A percentile compares a stretch with the other conserved stretches of the same genome.
Evolutionary conservation across 2,888 invertebrate species (phyloP).

Genomic region (Aphidoletes aphidimyza): DNA sequence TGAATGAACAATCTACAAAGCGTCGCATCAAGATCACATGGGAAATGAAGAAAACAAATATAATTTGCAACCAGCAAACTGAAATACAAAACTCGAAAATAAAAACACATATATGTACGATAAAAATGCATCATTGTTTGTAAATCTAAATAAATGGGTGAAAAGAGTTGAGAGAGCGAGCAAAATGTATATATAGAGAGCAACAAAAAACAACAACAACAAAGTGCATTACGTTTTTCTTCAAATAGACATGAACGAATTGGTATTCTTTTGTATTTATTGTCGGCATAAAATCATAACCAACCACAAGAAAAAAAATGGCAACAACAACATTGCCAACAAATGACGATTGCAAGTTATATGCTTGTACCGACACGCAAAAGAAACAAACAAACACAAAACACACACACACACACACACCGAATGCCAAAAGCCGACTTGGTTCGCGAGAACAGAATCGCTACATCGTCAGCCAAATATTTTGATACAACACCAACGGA

Average conservation of each 20-base stretch:
- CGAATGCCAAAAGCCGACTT: too few species aligned
- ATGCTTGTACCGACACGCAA: too few species aligned
- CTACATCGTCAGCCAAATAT: too few species aligned
- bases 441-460: too few species aligned
- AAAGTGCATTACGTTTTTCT: background rate
- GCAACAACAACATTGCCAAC: background rate
- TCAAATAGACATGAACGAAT: slow-evolving; percentile 1
- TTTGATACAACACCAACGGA: too few species aligned
- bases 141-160: background rate
- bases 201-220: too few species aligned
- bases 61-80: background rate
- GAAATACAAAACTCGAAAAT: background rate
- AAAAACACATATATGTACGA: background rate
- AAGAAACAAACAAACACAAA: too few species aligned
- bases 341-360: background rate
- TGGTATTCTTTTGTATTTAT: slow-evolving; percentile 21
- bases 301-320: background rate
- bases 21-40: slow-evolving; percentile 6
- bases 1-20: too few species aligned
- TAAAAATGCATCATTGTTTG: background rate
- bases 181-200: too few species aligned
- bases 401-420: too few species aligned
- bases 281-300: slow-evolving; percentile 39
- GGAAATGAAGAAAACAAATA: background rate
- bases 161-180: too few species aligned